Base-by-base conservation (phyloP, 2,888 invertebrate genomes). In the Diaphora mendica region DNA sequence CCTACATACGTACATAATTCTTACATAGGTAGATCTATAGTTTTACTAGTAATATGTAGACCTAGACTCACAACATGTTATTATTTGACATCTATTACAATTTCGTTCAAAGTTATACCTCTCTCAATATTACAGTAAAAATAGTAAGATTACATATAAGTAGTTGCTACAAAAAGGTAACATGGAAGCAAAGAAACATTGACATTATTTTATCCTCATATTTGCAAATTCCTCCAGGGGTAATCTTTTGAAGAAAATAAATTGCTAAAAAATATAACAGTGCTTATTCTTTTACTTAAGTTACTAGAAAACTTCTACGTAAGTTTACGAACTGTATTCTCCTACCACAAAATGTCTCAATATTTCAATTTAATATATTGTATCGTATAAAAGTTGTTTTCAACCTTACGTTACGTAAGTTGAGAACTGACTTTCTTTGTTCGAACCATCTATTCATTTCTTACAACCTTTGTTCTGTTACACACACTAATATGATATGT, bases 391-490 rank as follows among this genome's bases (percentile, higher is more conserved):
- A 70, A 73, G 65, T 68, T 75, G 59, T 71, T 69, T 13, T 26
- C 68, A 59, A 74, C 68, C 68, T 73, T 73, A 75, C 70, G 70
- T 64, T 59, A 33, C 64, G 71, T 77, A 68, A 74, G 73, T 68
- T 77, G 66, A 74, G 75, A 75, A 82, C 71, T 77, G 72, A 74
- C 72, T 70, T 77, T 71, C 13, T 70, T 59, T 77, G 70, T 78
- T 72, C 66, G 39, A 65, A 59, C 9, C 67, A 77, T 68, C 68
- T 15, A 73, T 78, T 72, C 74, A 76, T 77, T 82, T 84, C 78
- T 73, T 77, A 73, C 74, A 68, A 73, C 67, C 70, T 77, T 74
- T 84, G 77, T 78, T 84, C 77, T 82, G 77, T 82, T 77, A 82
- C 79, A 75, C 77, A 72, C n/a, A 3, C 44, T 55, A 69, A 77